Evolutionary conservation across 1,140 invertebrate species (phyloP).

Genomic region (Sinonovacula constricta): DNA sequence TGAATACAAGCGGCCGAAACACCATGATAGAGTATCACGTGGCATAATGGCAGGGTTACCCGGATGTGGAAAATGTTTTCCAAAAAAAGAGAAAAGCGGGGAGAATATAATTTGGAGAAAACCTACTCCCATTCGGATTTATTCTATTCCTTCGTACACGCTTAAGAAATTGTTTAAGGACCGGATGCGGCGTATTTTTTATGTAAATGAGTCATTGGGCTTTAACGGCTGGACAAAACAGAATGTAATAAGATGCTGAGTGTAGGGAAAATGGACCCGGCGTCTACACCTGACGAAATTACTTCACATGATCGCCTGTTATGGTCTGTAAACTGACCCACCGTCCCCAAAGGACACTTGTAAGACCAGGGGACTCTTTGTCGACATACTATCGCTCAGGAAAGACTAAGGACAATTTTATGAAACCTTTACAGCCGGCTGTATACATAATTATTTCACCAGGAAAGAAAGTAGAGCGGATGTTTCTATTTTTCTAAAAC

Average conservation of each 20-base stretch:
- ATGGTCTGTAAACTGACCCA: conserved; percentile 44
- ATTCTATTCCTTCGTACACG: conserved; percentile 21
- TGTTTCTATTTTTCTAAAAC: not conserved
- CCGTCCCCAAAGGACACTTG: conserved; percentile 33
- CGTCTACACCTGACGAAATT: conserved; percentile 40
- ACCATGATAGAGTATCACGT: conserved; percentile 33
- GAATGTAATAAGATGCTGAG: conserved; percentile 37
- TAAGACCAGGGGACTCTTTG: conserved; percentile 13
- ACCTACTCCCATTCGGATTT: not conserved
- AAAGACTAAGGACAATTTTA: conserved; percentile 37
- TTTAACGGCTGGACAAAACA: conserved; percentile 35
- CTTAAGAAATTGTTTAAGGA: conserved; percentile 23
- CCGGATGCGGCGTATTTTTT: conserved; percentile 49
- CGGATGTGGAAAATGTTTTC: conserved; percentile 21
- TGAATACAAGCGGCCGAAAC: conserved; percentile 17
- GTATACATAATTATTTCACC: conserved; percentile 13
- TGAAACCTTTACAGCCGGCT: conserved; percentile 33
- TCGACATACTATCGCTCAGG: no score
- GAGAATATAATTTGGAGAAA: not conserved
- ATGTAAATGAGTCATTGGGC: conserved; percentile 49
- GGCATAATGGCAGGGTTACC: conserved; percentile 36
- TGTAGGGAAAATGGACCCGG: conserved; percentile 23
- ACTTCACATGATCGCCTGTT: conserved; percentile 25
- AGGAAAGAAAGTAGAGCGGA: not conserved
- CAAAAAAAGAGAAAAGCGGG: no score